phyloP scores from a whole-genome alignment of 2,797 vertebrate species.

The Eulemur coronatus region DNA sequence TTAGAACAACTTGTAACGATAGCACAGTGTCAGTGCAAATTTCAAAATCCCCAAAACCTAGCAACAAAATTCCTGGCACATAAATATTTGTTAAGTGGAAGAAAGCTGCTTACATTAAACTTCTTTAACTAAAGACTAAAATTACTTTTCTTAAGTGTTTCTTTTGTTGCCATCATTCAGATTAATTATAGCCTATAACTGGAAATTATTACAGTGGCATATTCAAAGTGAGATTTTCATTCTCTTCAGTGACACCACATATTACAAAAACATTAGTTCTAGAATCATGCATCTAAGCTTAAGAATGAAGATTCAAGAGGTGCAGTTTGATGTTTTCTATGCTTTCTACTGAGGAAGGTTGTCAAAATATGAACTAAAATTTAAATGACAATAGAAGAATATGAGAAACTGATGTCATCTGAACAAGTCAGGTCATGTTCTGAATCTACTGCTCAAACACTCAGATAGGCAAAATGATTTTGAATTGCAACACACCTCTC shows the following conservation, averaged over 20 bases:
- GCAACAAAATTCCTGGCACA: not conserved
- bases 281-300: not conserved
- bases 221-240: conserved; percentile 11
- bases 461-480: not conserved
- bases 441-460: not conserved
- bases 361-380: conserved; percentile 25
- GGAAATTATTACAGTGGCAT: not conserved
- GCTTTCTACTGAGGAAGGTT: not conserved
- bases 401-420: not conserved
- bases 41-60: not conserved
- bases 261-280: not conserved
- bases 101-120: conserved; percentile 12
- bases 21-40: not conserved
- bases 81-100: conserved; percentile 24
- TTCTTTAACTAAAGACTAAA: conserved; percentile 34
- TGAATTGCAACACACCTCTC: not conserved
- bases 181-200: conserved; percentile 47
- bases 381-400: not conserved
- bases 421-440: not conserved
- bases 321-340: not conserved
- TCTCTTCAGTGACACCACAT: not conserved
- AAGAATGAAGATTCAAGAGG: not conserved
- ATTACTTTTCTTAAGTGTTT: not conserved
- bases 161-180: conserved; percentile 43
- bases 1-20: not conserved